Evolutionary conservation across 30 jellyfish, hydroid and myxozoan species (phyloP).

Genomic region (Aurelia sp.): DNA sequence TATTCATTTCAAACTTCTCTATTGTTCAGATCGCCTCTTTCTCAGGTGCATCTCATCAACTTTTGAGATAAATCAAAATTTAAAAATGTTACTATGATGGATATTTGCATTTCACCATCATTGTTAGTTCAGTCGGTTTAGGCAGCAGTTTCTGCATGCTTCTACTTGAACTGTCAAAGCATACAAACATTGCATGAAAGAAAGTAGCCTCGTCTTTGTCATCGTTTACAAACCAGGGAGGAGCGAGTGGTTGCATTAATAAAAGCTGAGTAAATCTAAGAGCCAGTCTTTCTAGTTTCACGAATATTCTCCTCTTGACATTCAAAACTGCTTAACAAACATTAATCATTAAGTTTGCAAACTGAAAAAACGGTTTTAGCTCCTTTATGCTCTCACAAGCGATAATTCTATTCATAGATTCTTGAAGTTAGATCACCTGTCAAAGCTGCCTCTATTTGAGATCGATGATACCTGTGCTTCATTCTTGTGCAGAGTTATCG

Average conservation of each 20-base stretch:
- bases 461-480: no score
- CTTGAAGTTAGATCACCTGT: no score
- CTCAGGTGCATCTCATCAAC: constrained; percentile 41
- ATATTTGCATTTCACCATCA: constrained; percentile 31
- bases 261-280: constrained; percentile 53
- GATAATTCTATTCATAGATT: no score
- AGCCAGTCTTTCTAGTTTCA: constrained; percentile 26
- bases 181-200: constrained; percentile 14
- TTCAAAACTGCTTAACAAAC: constrained; percentile 48
- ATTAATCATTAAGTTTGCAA: constrained; percentile 37
- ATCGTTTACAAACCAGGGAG: constrained; percentile 40
- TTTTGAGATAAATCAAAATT: constrained; percentile 23
- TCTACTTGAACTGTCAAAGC: constrained; percentile 5
- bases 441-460: no score
- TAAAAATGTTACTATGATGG: constrained; percentile 35
- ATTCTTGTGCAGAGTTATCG: no score
- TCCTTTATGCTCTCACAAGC: no score
- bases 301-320: constrained; percentile 55
- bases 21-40: constrained; percentile 37
- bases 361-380: no score
- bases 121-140: constrained; percentile 44
- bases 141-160: not conserved
- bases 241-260: constrained; percentile 48
- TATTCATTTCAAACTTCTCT: not conserved
- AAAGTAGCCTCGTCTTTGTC: constrained; percentile 13